Evolutionary conservation across 1,140 invertebrate genomes (phyloP), one percentile per base, ranked within the genome.

Genomic region (Nylanderia fulva): DNA sequence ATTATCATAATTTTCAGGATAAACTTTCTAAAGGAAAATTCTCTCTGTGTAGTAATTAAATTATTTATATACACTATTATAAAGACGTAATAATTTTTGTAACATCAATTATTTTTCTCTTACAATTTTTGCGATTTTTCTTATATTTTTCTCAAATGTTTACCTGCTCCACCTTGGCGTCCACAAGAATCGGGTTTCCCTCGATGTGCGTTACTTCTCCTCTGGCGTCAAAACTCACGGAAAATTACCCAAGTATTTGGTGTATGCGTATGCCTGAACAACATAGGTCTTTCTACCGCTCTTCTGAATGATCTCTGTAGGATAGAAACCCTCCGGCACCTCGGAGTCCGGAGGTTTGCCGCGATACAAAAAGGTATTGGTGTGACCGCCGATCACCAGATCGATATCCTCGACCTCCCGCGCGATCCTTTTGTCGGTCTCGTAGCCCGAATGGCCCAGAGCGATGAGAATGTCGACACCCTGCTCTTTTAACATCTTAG

Each of bases 181-280:
- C 96, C 64, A 99, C 93, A 1, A 99, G 94, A 58, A 98, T 96
- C 0, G 98, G 98, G 85, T 97, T 96, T n/a, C 98, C 98, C 58
- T 95, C 91, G 90, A 96, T 97, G 3, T 92, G 88, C 0, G 95
- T 93, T 1, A 99, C 93, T 91, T 98, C 97, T 21, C 98, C 98
- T 1, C 96, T 88, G 0, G 94, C 91, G 93, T 99, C 96, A 91
- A 99, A 98, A 33, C 95, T 93, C 0, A 98, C 85, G 45, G 96
- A 95, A 99, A 92, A 90, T 97, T 96, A 0, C 98, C 98, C 29
- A 99, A 93, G 93, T 99, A 99, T 95, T 99, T 99, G 0, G 98
- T 98, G 91, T 97, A 98, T 0, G 98, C 97, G 91, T 97, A 99
- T 3, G 98, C 98, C 94, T 99, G 98, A 0, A 99, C 98, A 1